phyloP scores from a whole-genome alignment of 1,140 invertebrate genomes.

The Laupala kohalensis region DNA sequence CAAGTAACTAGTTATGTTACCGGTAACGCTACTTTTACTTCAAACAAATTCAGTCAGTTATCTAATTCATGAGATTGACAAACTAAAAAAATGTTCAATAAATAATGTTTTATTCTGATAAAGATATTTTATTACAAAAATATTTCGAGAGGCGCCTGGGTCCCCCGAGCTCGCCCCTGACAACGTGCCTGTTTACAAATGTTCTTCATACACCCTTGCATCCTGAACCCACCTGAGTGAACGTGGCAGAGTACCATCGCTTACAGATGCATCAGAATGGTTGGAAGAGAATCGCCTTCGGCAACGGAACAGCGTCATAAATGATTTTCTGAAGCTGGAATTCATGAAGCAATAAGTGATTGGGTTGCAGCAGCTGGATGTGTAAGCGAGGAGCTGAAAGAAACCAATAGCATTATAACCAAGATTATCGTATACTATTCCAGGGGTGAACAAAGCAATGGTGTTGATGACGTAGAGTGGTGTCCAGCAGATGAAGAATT shows the following conservation, averaged over 20 bases:
- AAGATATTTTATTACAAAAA: too few species aligned
- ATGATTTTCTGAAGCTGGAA: conserved; percentile 67
- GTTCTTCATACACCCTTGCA: background rate
- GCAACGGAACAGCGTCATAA: conserved; percentile 56
- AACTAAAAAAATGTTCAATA: too few species aligned
- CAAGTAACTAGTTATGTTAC: too few species aligned
- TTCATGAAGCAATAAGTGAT: conserved; percentile 94
- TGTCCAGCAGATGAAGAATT: conserved; percentile 90
- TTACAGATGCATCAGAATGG: background rate
- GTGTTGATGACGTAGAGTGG: conserved; percentile 78
- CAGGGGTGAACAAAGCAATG: conserved; percentile 56
- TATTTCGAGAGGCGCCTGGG: too few species aligned
- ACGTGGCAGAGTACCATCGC: background rate
- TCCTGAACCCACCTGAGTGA: background rate
- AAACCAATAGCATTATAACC: conserved; percentile 58
- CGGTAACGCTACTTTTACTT: too few species aligned
- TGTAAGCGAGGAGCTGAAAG: conserved; percentile 71
- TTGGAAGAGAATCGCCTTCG: conserved; percentile 19
- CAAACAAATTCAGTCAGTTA: too few species aligned
- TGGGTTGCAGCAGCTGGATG: conserved; percentile 79
- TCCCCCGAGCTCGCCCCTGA: too few species aligned
- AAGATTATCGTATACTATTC: conserved; percentile 49
- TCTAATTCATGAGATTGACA: too few species aligned
- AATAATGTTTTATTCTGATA: too few species aligned
- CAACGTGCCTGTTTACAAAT: too few species aligned